Evolutionary conservation across 1,140 invertebrate species (phyloP).

Genomic region (Phortica variegata): DNA sequence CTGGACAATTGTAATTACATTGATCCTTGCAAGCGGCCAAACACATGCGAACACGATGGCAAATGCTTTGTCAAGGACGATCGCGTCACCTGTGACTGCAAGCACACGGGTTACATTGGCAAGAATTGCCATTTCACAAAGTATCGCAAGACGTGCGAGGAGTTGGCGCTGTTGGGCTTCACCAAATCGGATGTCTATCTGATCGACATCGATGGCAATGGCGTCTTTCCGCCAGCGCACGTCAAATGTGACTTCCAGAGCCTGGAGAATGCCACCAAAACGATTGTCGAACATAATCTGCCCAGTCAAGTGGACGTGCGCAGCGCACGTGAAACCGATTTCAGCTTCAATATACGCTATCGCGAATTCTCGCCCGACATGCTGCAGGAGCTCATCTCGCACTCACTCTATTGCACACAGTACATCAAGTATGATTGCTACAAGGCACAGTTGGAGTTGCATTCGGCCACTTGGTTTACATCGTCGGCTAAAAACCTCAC

Average conservation of each 20-base stretch:
- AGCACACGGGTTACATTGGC: conserved; percentile 81
- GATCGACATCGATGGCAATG: conserved; percentile 92
- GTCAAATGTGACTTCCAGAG: conserved; percentile 90
- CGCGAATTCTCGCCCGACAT: conserved; percentile 86
- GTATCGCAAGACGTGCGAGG: conserved; percentile 88
- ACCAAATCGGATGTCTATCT: conserved; percentile 85
- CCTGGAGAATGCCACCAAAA: conserved; percentile 81
- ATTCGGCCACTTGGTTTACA: conserved; percentile 87
- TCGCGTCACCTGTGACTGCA: conserved; percentile 83
- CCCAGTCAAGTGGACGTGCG: conserved; percentile 85
- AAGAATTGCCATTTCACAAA: conserved; percentile 92
- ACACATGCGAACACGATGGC: conserved; percentile 88
- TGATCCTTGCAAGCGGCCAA: conserved; percentile 83
- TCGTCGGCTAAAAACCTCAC: conserved; percentile 74
- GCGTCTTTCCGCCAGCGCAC: conserved; percentile 83
- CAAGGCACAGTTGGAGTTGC: conserved; percentile 81
- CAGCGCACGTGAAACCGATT: conserved; percentile 72
- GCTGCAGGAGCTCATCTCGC: conserved; percentile 84
- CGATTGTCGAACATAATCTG: conserved; percentile 89
- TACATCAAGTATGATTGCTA: conserved; percentile 90
- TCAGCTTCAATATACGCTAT: conserved; percentile 82
- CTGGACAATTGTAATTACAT: conserved; percentile 89
- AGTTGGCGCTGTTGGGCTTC: conserved; percentile 80
- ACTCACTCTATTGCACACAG: conserved; percentile 86
- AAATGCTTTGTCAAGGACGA: conserved; percentile 87